Base-by-base conservation (phyloP, 2,113 vertebrate genomes). In the Pungitius pungitius region DNA sequence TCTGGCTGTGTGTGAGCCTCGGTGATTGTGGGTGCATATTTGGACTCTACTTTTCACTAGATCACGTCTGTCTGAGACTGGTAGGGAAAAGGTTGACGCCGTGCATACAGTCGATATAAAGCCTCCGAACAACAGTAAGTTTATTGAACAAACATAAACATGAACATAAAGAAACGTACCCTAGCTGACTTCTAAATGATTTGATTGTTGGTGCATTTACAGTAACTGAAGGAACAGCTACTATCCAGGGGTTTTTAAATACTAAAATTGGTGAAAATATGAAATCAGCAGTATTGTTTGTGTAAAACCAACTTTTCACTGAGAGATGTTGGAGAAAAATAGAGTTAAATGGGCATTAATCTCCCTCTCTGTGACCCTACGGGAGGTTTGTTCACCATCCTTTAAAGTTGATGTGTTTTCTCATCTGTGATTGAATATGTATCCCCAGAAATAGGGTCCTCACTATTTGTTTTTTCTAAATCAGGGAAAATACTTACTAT, bases 401-500 rank as follows among this genome's bases (percentile, higher is more conserved):
- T 59, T 47, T 37, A 17, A 81, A 22, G 59, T 39, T 65, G 13
- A 47, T 33, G 33, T 17, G 33, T 51, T 22, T 4, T n/a, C 57
- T 65, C 33, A 17, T 13, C 18, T 47, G 18, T 73, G 74, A 86
- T 76, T 74, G 63, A 71, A 75, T 55, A 57, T 67, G 62, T 47
- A 79, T 86, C 69, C 18, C 47, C 64, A 26, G 61, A 64, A 85
- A 70, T 71, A 56, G 84, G 56, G 26, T 58, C 62, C 64, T 73
- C 30, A 22, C 75, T 73, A 76, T 84, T 87, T 68, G 60, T 27
- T 52, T 86, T 80, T 56, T 52, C 75, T 70, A 75, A 88, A 85
- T 82, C 72, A 72, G 70, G 55, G 47, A 66, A 82, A 86, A 73
- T 80, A 78, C 80, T 92, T 88, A 75, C 70, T 65, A 51, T 67